Base-by-base conservation (phyloP, 2,797 vertebrate species). In the Yasuhikotakia modesta region DNA sequence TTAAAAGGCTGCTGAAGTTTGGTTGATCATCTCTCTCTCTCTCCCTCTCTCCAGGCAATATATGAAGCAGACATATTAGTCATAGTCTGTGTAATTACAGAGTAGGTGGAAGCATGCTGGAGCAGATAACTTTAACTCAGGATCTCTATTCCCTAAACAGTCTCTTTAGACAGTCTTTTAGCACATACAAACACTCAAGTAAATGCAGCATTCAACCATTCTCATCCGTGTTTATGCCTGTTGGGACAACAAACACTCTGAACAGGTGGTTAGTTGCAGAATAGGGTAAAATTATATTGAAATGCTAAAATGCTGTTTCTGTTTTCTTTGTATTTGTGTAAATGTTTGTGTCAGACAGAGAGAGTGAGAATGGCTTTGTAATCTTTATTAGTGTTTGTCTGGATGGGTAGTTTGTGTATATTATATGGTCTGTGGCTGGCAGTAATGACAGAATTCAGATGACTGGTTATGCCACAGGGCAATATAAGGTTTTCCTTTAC, bases 401-500 rank as follows among this genome's bases (percentile, higher is more conserved):
- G 55, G 24, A 46, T 52, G 66, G 60, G 46, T 58, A 58, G 66
- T 63, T 35, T 63, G 66, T 4, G 6, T 50, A 63, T 58, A 61
- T 61, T 77, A 60, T 63, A 70, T 63, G 75, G 66, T 77, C 65
- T 77, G 66, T 77, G 75, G 66, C 66, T 77, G 75, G 70, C 57
- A 70, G 57, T 77, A 70, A 77, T 77, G 57, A 77, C 66, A 77
- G 55, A 70, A 70, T 35, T 63, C 75, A 77, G 66, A 77, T 52
- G 66, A 17, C 30, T 61, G 75, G 45, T 27, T 69, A 61, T 77
- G 55, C 66, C 55, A 19, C 10, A 50, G 45, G 55, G 66, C 60
- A 66, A 77, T 77, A 69, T 70, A 77, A 69, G 71, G 75, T 76
- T 80, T 60, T 76, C 53, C 8, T 70, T 68, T 19, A 76, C 71